Conservation (phyloP, 2,797 vertebrate species). For the Pseudopleuronectes americanus region DNA sequence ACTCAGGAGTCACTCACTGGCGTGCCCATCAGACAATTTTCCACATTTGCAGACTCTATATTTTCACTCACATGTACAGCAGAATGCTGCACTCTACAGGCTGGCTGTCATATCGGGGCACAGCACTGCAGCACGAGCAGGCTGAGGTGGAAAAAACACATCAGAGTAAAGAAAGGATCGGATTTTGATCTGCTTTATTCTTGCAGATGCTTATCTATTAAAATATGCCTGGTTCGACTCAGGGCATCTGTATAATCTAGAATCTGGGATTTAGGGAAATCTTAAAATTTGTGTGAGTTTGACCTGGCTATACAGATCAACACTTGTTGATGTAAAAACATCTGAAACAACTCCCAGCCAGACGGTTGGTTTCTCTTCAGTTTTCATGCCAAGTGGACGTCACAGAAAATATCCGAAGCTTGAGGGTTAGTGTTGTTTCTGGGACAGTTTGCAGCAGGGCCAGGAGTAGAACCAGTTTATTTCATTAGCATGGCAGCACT, state of each 20-base stretch:
- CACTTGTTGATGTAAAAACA: neutral
- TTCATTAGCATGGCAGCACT: constrained; percentile 2
- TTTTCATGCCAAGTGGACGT: neutral
- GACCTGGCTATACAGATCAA: neutral
- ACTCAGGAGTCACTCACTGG: neutral
- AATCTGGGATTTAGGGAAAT: neutral
- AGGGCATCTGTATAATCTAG: neutral
- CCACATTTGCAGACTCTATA: neutral
- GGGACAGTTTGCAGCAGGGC: neutral
- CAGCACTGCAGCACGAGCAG: neutral
- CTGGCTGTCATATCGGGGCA: neutral
- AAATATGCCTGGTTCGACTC: neutral
- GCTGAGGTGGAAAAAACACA: neutral
- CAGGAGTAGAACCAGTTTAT: neutral
- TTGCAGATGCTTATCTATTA: neutral
- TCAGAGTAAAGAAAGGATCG: too few relatives aligned
- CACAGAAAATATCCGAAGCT: neutral
- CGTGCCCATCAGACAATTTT: neutral
- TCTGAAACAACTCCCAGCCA: neutral
- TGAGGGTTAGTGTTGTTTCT: neutral
- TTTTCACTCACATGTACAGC: neutral
- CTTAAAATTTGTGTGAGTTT: too few relatives aligned
- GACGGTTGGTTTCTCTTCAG: neutral
- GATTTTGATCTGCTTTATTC: neutral
- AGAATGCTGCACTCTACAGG: constrained; percentile 1